Evolutionary conservation across 2,888 invertebrate genomes (phyloP), one percentile per base, ranked within the genome.

Genomic region (Phyllotreta cruciferae): DNA sequence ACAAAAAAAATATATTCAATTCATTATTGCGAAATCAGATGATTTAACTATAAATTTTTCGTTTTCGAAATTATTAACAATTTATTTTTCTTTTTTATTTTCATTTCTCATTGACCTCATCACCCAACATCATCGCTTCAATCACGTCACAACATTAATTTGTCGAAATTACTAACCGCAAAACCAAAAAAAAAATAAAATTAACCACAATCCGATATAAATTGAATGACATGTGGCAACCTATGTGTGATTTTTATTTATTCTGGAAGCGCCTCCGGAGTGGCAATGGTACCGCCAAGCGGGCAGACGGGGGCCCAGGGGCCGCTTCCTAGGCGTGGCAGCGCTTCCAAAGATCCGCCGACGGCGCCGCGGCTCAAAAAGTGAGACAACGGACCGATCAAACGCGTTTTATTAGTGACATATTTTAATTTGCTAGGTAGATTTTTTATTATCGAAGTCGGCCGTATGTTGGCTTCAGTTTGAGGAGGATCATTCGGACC

Each of bases 281-380:
- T 78, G 77, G 81, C 78, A 75, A 81, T 80, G 73, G 86, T 85
- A 56, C 84, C 86, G 78, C 86, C 88, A 67, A 85, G 85, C 67
- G 85, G 85, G 77, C 86, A 87, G 74, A 82, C 84, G 73, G 62
- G 52, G 52, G 83, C 82, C 82, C 60, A 60, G 60, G 60, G 60
- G 36, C 60, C 52, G 41, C 57, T 80, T 83, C 86, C 86, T 83
- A 86, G 87, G 82, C 83, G 86, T 82, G 86, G 83, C 63, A 80
- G 80, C 73, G 80, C 81, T 71, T 80, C 79, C 72, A 81, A 81
- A 69, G 81, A 82, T 63, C 78, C 80, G 49, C 78, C 80, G 24
- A 77, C 80, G 35, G 74, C 77, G 41, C 73, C 78, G 44, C 73
- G 80, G 64, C 72, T 81, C 70, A 81, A 81, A 73, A 81, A 80